Evolutionary conservation across 2,888 invertebrate species (phyloP), one percentile per base, ranked within the genome.

Genomic region (Eustalomyia histrio): DNA sequence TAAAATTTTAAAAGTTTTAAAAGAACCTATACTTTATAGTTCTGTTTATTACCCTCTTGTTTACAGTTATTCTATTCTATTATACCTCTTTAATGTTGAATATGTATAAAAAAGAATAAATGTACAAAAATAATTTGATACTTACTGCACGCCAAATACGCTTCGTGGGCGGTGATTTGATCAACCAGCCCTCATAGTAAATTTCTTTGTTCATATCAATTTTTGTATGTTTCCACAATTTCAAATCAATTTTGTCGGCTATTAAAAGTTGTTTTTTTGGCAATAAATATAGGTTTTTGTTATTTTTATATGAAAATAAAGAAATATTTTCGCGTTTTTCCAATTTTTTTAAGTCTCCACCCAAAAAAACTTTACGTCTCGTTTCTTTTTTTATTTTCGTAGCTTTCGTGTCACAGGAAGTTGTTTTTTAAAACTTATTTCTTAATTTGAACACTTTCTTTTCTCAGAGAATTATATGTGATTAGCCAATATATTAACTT

Each of bases 121-220:
- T 29, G 43, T 63, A 50, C 18, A 52, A 64, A 43, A 43, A 72
- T 39, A 39, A 39, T 2, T 64, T 80, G 39, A 50, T 85, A 94
- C 96, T 95, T 93, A 98, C 98, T 91, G 97, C 97, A 93, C 97
- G 94, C 94, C 96, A 97, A 89, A 97, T 94, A 86, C 96, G 93
- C 92, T 96, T 97, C 78, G 96, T 95, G 79, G 98, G 98, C 85
- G 98, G 98, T 79, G 98, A 98, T 92, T 98, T 98, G 81, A 96
- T 97, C 87, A 98, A 92, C 97, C 97, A 98, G 83, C 98, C 98
- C 91, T 97, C 96, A 89, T 95, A 95, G 65, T 85, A 83, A 17
- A 85, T 83, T 74, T 85, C 85, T 76, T 85, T 85, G 78, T 84
- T 84, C 85, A 85, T 85, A 72, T 84, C 81, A 65, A 75, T 82